These are phyloP conservation scores for Corynorhinus townsendii DNA, from an alignment of 2,113 vertebrate species.

Conservation along the genomic window DNA sequence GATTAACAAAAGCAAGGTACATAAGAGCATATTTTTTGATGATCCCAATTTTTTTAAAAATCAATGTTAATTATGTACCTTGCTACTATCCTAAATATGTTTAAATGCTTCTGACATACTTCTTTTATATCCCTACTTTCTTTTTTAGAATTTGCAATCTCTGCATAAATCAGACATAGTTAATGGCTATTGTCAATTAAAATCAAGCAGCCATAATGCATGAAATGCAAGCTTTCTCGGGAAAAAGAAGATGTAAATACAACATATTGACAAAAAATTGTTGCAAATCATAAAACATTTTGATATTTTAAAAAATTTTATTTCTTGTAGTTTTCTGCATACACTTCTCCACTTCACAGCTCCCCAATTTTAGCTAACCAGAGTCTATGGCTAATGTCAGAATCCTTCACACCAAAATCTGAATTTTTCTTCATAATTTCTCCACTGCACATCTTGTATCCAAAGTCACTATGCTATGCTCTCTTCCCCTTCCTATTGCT, in stretches of 20 bases:
- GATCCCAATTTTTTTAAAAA: not conserved
- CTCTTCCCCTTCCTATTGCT: not conserved
- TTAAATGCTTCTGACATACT: conserved; percentile 4
- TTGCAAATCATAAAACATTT: not conserved
- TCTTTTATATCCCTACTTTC: not conserved
- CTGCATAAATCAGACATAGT: not conserved
- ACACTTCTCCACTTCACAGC: not conserved
- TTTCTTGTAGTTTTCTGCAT: not conserved
- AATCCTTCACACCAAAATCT: not conserved
- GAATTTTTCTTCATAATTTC: not conserved
- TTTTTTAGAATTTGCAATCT: not conserved
- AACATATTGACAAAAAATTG: not conserved
- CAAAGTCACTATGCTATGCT: not conserved
- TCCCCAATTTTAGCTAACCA: not conserved
- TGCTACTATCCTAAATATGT: not conserved
- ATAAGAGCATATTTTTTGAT: not conserved
- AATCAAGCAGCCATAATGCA: not conserved
- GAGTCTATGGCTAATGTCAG: not conserved
- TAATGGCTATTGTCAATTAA: not conserved
- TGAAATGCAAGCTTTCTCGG: not conserved
- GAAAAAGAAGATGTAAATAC: not conserved
- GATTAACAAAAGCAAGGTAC: not conserved
- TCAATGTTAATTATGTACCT: not conserved
- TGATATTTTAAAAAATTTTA: not conserved
- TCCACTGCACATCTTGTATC: not conserved